phyloP scores from a whole-genome alignment of 2,888 invertebrate species.

The Cephus rjabovi region DNA sequence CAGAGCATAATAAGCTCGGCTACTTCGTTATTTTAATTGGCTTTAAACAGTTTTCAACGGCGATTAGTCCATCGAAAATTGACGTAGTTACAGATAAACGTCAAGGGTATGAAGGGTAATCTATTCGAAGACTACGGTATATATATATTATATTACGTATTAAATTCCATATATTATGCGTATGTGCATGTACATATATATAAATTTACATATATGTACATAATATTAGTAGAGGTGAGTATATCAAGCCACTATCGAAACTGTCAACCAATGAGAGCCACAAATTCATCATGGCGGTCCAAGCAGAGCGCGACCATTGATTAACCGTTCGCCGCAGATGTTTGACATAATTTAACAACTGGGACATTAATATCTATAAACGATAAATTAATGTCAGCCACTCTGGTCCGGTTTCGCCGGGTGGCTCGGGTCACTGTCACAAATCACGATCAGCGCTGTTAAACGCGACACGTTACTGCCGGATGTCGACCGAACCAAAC shows the following conservation, averaged over 20 bases:
- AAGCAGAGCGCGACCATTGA: conserved; percentile 5
- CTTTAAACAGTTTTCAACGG: not conserved
- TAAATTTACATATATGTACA: not conserved
- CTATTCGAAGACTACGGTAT: not conserved
- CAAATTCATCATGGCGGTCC: not conserved
- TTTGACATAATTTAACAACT: conserved; percentile 32
- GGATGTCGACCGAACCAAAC: conserved; percentile 29
- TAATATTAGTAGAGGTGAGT: not conserved
- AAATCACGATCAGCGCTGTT: conserved; percentile 39
- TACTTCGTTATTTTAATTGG: not conserved
- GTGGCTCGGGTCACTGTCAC: conserved; percentile 26
- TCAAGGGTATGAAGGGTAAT: not conserved
- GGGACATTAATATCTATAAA: conserved; percentile 33
- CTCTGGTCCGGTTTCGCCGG: conserved; percentile 27
- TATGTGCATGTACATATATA: not conserved
- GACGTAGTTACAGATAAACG: not conserved
- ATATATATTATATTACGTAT: not conserved
- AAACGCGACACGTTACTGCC: conserved; percentile 36
- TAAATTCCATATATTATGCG: not conserved
- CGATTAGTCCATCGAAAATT: not conserved
- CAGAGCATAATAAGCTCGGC: not conserved
- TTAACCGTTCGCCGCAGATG: conserved; percentile 25
- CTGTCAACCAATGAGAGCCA: not conserved
- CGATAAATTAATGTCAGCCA: conserved; percentile 32
- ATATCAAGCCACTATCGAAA: not conserved